phyloP scores from a whole-genome alignment of 2,888 invertebrate species.

The Eulithis testata region DNA sequence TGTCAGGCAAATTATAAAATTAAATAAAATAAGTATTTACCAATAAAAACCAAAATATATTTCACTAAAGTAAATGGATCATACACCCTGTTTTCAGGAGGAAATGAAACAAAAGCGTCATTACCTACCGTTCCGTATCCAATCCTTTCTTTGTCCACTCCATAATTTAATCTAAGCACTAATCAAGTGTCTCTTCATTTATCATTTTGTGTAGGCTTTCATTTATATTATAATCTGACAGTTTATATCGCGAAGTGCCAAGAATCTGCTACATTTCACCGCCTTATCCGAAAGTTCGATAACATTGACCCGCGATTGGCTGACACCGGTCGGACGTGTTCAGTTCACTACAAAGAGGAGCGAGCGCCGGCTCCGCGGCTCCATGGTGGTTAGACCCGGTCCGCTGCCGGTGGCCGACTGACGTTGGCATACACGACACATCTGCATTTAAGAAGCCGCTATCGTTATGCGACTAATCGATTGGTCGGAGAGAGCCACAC shows the following conservation, averaged over 20 bases:
- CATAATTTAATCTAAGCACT: constrained; percentile 72
- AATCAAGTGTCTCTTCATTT: constrained; percentile 52
- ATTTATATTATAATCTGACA: constrained; percentile 14
- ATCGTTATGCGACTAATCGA: constrained; percentile 85
- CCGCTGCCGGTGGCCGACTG: constrained; percentile 78
- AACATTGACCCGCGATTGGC: constrained; percentile 58
- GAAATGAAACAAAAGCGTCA: constrained; percentile 39
- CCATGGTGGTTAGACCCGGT: constrained; percentile 67
- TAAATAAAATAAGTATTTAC: background rate
- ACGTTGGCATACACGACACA: constrained; percentile 81
- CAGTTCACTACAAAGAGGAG: constrained; percentile 67
- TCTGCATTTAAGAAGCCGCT: constrained; percentile 85
- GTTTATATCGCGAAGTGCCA: constrained; percentile 23
- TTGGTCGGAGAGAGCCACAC: constrained; percentile 81
- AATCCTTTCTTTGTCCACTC: constrained; percentile 80
- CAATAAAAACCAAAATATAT: background rate
- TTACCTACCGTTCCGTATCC: constrained; percentile 67
- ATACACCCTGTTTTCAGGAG: constrained; percentile 12
- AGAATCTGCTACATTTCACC: constrained; percentile 47
- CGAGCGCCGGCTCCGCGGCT: constrained; percentile 57
- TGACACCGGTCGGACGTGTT: constrained; percentile 58
- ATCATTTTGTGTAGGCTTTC: constrained; percentile 16
- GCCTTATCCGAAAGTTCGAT: constrained; percentile 45
- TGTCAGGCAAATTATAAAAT: too few relatives aligned
- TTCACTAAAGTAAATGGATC: background rate